Evolutionary conservation across 2,888 invertebrate species (phyloP), one percentile per base, ranked within the genome.

Genomic region (Encarsia formosa): DNA sequence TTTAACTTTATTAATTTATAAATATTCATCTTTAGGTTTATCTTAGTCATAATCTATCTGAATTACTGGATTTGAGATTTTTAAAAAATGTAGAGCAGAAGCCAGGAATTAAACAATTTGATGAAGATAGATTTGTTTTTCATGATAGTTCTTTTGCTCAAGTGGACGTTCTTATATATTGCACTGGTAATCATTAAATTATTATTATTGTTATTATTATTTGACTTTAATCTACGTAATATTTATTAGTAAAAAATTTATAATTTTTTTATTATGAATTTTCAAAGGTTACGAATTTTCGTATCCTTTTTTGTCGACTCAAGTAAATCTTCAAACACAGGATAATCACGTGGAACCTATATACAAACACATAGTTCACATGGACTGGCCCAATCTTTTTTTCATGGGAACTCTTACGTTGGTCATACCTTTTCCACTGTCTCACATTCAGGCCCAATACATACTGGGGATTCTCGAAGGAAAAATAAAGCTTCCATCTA

Each of bases 341-440:
- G 80, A 81, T 63, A 79, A 86, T 70, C 78, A 84, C 68, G 79
- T 90, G 4, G 75, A 80, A 37, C 87, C 88, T 0, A 76, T 91
- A 13, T 88, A 88, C 73, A 85, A 85, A 63, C 88, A 91, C 63
- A 76, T 88, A 44, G 81, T 91, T 38, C 86, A 90, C 71, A 83
- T 86, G 15, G 78, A 84, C 50, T 82, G 81, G 61, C 88, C 89
- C 0, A 81, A 81, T 20, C 82, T 91, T 81, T 79, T 82, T 44
- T 84, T 91, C 60, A 78, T 91, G 41, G 91, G 91, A 1, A 76
- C 90, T 11, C 83, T 87, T 0, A 83, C 81, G 59, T 76, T 79
- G 11, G 83, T 87, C 0, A 81, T 86, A 60, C 84, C 83, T 0
- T 81, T 86, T 75, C 79, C 86, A 49, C 78, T 86, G 65, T 82